A percentile compares a stretch with the other conserved stretches of the same genome.
phyloP scores from a whole-genome alignment of 2,888 invertebrate species.

The Drosophila phalerata region DNA sequence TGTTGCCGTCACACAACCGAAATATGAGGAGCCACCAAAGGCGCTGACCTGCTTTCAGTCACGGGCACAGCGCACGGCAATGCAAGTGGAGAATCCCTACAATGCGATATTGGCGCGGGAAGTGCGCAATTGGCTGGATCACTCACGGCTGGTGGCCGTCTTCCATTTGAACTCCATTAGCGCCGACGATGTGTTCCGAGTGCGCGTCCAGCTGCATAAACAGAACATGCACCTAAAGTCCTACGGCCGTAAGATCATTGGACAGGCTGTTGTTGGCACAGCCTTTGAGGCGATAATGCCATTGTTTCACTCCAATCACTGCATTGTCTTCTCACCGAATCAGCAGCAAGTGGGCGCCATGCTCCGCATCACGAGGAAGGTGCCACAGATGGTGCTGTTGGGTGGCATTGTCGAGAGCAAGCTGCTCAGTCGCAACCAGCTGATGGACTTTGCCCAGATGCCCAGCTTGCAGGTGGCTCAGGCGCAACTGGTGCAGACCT shows the following conservation, averaged over 20 bases:
- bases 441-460: constrained; percentile 89
- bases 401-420: constrained; percentile 92
- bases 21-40: constrained; percentile 87
- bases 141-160: constrained; percentile 90
- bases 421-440: constrained; percentile 89
- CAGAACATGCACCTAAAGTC: constrained; percentile 90
- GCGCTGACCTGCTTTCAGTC: constrained; percentile 87
- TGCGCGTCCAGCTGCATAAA: constrained; percentile 88
- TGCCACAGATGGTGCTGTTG: constrained; percentile 90
- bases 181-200: constrained; percentile 88
- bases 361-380: constrained; percentile 89
- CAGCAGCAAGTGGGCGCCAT: constrained; percentile 88
- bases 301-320: constrained; percentile 88
- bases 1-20: constrained; percentile 89
- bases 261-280: constrained; percentile 89
- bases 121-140: constrained; percentile 89
- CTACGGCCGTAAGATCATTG: constrained; percentile 89
- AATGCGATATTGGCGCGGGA: constrained; percentile 91
- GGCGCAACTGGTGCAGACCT: constrained; percentile 89
- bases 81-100: constrained; percentile 89
- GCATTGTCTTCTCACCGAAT: constrained; percentile 90
- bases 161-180: constrained; percentile 90
- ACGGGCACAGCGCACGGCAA: constrained; percentile 63
- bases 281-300: constrained; percentile 89
- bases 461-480: constrained; percentile 89